These are phyloP conservation scores for Seison nebaliae DNA, from an alignment of 1,140 invertebrate genomes.

Conservation along the genomic window DNA sequence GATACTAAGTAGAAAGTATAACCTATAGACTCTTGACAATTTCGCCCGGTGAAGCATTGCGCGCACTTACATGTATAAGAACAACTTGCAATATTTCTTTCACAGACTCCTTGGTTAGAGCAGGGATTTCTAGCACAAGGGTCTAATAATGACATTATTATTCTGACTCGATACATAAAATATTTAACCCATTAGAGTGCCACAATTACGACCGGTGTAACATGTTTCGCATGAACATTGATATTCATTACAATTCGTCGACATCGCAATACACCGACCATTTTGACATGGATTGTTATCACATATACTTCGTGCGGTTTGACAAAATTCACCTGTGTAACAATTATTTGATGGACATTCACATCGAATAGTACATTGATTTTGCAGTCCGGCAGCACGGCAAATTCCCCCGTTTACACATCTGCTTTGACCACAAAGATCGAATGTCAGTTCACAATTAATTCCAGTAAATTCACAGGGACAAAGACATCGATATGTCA, in stretches of 20 bases:
- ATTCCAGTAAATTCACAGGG: conserved; percentile 3
- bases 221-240: conserved; percentile 40
- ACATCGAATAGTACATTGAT: conserved; percentile 13
- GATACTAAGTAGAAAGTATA: too few species aligned
- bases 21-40: too few species aligned
- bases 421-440: conserved; percentile 32
- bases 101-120: too few species aligned
- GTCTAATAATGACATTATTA: too few species aligned
- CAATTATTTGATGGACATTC: conserved; percentile 9
- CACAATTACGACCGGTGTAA: conserved; percentile 14
- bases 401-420: conserved; percentile 82
- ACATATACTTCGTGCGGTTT: conserved; percentile 2
- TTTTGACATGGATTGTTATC: conserved; percentile 10
- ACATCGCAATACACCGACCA: conserved; percentile 4
- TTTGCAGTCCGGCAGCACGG: conserved; percentile 1
- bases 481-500: conserved; percentile 5
- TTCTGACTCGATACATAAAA: background rate
- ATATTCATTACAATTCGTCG: conserved; percentile 28
- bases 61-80: too few species aligned
- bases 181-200: background rate
- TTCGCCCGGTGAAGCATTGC: too few species aligned
- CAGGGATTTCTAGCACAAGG: too few species aligned
- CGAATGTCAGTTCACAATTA: conserved; percentile 12
- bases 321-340: conserved; percentile 6
- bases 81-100: too few species aligned